phyloP scores from a whole-genome alignment of 1,140 invertebrate species.

The Drosophila simulans region DNA sequence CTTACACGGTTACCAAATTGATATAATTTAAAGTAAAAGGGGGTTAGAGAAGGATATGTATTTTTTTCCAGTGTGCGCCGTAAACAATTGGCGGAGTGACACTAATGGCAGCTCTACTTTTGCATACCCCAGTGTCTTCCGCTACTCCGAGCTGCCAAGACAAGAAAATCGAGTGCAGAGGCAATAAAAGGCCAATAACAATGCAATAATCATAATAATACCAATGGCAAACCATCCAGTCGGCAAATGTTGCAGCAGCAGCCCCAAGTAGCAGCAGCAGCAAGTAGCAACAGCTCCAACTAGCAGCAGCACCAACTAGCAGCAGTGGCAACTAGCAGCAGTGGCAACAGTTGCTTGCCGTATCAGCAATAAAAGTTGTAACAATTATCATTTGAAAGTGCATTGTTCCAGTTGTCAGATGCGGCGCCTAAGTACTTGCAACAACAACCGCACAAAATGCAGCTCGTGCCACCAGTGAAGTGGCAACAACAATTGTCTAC shows the following conservation, averaged over 20 bases:
- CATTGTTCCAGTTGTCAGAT: slow-evolving; percentile 76
- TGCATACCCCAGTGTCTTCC: slow-evolving; percentile 31
- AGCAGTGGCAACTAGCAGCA: slow-evolving; percentile 26
- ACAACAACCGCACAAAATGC: slow-evolving; percentile 31
- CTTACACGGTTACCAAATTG: too few relatives aligned
- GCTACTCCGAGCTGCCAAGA: slow-evolving; percentile 44
- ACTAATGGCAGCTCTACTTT: slow-evolving; percentile 48
- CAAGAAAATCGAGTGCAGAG: slow-evolving; percentile 64
- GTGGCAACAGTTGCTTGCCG: slow-evolving; percentile 66
- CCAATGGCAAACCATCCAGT: slow-evolving; percentile 66
- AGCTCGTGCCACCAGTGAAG: slow-evolving; percentile 27
- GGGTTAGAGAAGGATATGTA: too few relatives aligned
- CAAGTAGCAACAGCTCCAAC: slow-evolving; percentile 47
- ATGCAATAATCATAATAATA: slow-evolving; percentile 82
- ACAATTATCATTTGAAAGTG: slow-evolving; percentile 83
- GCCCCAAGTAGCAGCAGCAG: slow-evolving; percentile 19
- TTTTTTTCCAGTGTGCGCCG: slow-evolving; percentile 17
- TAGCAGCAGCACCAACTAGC: slow-evolving; percentile 7
- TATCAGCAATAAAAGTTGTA: slow-evolving; percentile 82
- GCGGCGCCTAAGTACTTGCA: slow-evolving; percentile 58
- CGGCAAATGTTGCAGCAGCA: slow-evolving; percentile 59
- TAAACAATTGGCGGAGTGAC: slow-evolving; percentile 55
- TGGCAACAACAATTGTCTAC: slow-evolving; percentile 44
- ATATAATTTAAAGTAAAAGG: too few relatives aligned
- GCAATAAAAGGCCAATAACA: slow-evolving; percentile 80